These are phyloP conservation scores for Hybos culiciformis DNA, from an alignment of 2,888 invertebrate genomes.

Conservation along the genomic window DNA sequence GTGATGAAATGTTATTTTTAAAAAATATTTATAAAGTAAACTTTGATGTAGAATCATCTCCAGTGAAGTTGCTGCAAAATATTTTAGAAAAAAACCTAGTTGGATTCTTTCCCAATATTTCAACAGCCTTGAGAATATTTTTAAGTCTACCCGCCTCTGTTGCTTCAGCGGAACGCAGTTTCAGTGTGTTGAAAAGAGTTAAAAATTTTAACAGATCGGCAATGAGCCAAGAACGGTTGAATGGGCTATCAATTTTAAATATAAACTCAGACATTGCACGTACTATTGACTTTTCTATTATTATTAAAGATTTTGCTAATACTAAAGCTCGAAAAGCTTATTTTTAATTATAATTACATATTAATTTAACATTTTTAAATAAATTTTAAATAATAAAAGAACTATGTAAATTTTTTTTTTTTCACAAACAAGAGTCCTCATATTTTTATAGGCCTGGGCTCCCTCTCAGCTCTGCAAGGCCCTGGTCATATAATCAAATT, in stretches of 20 bases:
- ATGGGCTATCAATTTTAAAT: background rate
- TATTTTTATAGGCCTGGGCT: background rate
- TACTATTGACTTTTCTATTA: background rate
- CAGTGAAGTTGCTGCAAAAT: background rate
- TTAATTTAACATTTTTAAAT: background rate
- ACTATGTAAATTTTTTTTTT: background rate
- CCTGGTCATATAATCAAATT: too few relatives aligned
- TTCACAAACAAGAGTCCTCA: background rate
- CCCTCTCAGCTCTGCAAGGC: background rate
- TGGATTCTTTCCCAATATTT: slow-evolving; percentile 1
- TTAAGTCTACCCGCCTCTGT: background rate
- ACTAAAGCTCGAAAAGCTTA: background rate
- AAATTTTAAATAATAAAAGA: background rate
- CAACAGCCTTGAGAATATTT: background rate
- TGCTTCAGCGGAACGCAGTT: background rate
- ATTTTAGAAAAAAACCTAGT: slow-evolving; percentile 1
- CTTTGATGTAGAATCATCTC: slow-evolving; percentile 1
- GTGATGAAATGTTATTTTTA: background rate
- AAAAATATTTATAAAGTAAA: slow-evolving; percentile 1
- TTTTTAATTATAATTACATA: background rate
- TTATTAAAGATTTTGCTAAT: background rate
- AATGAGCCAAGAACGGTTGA: background rate
- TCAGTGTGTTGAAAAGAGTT: background rate
- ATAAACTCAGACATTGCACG: background rate
- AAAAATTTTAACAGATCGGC: background rate